Conservation (phyloP, 2,113 vertebrate genomes). For the Phylloscopus whistleri region DNA sequence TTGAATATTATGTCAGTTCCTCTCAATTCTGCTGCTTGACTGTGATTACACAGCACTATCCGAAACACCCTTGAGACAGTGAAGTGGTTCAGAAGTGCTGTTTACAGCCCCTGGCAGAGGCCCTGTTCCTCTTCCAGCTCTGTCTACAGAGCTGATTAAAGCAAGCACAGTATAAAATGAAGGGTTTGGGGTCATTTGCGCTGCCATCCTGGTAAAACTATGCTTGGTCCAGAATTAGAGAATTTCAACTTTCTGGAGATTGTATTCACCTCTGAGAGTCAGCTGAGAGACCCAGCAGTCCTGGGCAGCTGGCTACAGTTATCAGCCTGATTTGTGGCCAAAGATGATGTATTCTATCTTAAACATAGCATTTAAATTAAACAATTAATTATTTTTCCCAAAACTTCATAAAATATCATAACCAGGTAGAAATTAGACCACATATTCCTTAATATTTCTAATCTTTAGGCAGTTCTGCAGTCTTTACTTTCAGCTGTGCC, state of each 20-base stretch:
- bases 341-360: background rate
- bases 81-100: conserved; percentile 8
- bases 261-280: background rate
- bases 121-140: background rate
- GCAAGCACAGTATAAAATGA: background rate
- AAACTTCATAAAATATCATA: background rate
- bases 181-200: background rate
- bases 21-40: background rate
- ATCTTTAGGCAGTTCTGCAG: background rate
- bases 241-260: background rate
- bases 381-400: background rate
- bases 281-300: background rate
- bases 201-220: background rate
- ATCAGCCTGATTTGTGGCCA: background rate
- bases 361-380: background rate
- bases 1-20: background rate
- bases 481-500: background rate
- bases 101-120: background rate
- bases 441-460: background rate
- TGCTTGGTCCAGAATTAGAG: background rate
- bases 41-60: background rate
- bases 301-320: background rate
- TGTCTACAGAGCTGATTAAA: background rate
- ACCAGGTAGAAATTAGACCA: background rate
- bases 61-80: background rate